Evolutionary conservation across 2,797 vertebrate genomes (phyloP), one percentile per base, ranked within the genome.

Genomic region (Orestias chungarensis): DNA sequence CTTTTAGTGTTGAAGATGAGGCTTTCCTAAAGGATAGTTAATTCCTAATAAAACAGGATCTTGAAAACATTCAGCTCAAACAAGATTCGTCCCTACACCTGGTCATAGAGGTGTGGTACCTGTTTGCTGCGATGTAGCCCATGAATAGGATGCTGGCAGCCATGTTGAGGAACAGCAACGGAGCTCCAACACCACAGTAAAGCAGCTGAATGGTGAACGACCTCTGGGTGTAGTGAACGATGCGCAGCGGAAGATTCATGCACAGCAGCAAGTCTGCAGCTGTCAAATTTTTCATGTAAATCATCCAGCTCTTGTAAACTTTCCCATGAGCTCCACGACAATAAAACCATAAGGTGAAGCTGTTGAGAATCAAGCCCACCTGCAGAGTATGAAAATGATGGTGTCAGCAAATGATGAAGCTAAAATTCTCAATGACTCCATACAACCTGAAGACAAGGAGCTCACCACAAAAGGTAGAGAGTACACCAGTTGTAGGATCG

Each of bases 121-220:
- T 93, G 88, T 92, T 91, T 5, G 86, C 92, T 1, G 92, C 94
- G 18, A 94, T 91, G 78, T 86, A 91, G 0, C 91, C 89, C 93
- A 94, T 93, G 86, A 94, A 94, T 64, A 94, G 78, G 82, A 95
- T 93, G 91, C 94, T 94, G 73, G 92, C 82, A 3, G 93, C 92
- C 91, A 93, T 93, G 83, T 95, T 95, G 42, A 94, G 82, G 57
- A 92, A 95, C 43, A 95, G 89, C 27, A 86, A 73, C 0, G 85
- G 35, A 0, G 87, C 81, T 0, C 91, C 90, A 1, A 93, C 86
- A 70, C 27, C 85, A 85, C 93, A 94, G 87, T 93, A 92, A 57
- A 85, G 11, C 12, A 27, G 29, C 1, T 9, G 75, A 33, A 90
- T 0, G 4, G 0, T 0, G 27, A 0, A 0, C 0, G 87, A 86